phyloP scores from a whole-genome alignment of 1,140 invertebrate species.

The Callitettix versicolor region DNA sequence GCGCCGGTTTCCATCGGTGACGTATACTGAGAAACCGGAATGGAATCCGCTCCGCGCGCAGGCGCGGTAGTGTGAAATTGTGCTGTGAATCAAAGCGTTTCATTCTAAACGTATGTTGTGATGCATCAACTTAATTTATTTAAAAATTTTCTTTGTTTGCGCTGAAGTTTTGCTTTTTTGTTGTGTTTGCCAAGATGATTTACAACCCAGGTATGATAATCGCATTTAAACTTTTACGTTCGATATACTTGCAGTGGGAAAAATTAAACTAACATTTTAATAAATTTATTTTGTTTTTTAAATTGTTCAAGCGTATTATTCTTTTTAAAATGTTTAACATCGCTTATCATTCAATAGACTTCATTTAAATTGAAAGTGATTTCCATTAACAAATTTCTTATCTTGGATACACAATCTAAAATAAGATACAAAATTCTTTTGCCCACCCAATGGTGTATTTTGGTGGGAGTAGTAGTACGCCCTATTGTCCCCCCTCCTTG shows the following conservation, averaged over 20 bases:
- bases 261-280: neutral
- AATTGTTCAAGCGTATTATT: too few species aligned
- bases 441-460: neutral
- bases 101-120: neutral
- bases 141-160: slow-evolving; percentile 8
- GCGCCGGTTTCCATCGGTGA: slow-evolving; percentile 14
- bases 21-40: neutral
- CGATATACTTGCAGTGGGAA: neutral
- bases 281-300: too few species aligned
- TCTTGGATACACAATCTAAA: neutral
- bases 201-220: neutral
- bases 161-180: neutral
- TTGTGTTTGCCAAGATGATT: neutral
- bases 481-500: neutral
- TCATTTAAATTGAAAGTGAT: too few species aligned
- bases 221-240: neutral
- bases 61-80: neutral
- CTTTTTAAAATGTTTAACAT: too few species aligned
- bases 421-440: neutral
- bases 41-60: slow-evolving; percentile 5
- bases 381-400: too few species aligned
- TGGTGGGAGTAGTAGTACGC: too few species aligned
- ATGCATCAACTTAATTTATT: slow-evolving; percentile 11
- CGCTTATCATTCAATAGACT: too few species aligned
- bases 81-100: neutral